These are phyloP conservation scores for Rhingia rostrata DNA, from an alignment of 2,888 invertebrate species.

Conservation along the genomic window DNA sequence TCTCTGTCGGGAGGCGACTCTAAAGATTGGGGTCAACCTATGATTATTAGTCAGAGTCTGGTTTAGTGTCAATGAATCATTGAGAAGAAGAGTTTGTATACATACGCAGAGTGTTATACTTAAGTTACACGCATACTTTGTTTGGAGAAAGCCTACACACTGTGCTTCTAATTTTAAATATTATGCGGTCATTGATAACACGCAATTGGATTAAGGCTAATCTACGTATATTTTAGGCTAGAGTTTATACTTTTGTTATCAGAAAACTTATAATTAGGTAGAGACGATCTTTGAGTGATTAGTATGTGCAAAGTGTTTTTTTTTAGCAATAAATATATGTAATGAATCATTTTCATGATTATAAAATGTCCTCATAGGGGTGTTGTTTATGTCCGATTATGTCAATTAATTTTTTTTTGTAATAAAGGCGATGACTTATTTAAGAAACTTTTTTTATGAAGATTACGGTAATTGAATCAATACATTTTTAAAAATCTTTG, in stretches of 20 bases:
- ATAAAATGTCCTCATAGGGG: no score
- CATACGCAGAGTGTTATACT: no score
- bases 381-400: no score
- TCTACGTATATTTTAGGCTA: not conserved
- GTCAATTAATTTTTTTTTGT: no score
- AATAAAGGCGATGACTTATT: no score
- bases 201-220: not conserved
- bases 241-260: conserved; percentile 10
- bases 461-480: no score
- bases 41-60: conserved; percentile 4
- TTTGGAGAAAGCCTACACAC: conserved; percentile 5
- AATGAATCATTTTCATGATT: no score
- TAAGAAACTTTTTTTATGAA: no score
- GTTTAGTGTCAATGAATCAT: conserved; percentile 31
- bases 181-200: conserved; percentile 17
- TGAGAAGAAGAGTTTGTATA: not conserved
- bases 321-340: not conserved
- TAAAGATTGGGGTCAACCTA: conserved; percentile 50
- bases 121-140: not conserved
- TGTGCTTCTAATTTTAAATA: conserved; percentile 23
- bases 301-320: not conserved
- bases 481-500: no score
- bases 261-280: not conserved
- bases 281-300: not conserved
- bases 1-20: conserved; percentile 12